Base-by-base conservation (phyloP, 2,888 invertebrate genomes). In the Eubasilissa splendida region DNA sequence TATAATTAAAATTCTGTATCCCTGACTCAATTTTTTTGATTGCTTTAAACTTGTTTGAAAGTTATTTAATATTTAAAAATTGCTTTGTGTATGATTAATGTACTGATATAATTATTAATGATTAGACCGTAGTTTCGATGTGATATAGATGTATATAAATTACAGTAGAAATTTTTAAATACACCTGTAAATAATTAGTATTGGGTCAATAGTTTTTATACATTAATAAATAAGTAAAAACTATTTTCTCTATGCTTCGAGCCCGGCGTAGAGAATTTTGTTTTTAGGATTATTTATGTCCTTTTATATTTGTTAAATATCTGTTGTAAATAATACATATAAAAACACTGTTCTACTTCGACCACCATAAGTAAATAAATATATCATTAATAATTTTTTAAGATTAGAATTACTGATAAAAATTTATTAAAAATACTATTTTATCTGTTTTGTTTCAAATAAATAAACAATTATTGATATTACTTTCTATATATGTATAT, bases 211-310 rank as follows among this genome's bases (percentile, higher is more conserved):
- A 42, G 42, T 42, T 42, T 42, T 42, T 42, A 7, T 42, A 42
- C 42, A 42, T 11, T 14, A 77, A 77, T 77, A 77, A 77, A 77
- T 77, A 50, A 77, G 42, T 42, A 68, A 80, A 80, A 80, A 74
- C 80, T 74, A 63, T 74, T 66, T 80, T 74, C 56, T 80, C 73
- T 80, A 77, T 56, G 77, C 80, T 80, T 59, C 54, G 80, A 80
- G 80, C 80, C 80, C 80, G 68, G 80, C 58, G 42, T 77, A 80
- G 77, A 80, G 42, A 66, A 80, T 80, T 68, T 74, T 80, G 80
- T 80, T 80, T 80, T 80, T 54, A 22, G 42, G 31, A 68, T 59
- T 58, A 77, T 77, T 77, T 77, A 77, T 77, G 12, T 52, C 8
- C 22, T 56, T 12, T 71, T 1, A 11, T 54, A 14, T 31, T 12